A percentile compares a stretch with the other conserved stretches of the same genome.
Evolutionary conservation across 2,797 vertebrate genomes (phyloP).

Genomic region (Netta rufina): DNA sequence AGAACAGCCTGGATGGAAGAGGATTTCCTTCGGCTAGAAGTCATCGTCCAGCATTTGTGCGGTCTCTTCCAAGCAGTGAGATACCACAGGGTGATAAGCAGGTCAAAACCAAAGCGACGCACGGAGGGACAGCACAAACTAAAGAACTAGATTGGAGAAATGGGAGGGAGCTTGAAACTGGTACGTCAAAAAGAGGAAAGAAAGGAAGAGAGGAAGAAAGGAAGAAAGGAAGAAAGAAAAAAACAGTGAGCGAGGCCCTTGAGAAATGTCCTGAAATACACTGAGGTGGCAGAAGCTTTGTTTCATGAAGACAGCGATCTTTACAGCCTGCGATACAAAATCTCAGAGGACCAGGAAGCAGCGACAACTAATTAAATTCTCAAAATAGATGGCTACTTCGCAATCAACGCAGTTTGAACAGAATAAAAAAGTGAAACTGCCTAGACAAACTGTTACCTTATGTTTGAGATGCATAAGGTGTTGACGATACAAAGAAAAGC

Average conservation of each 20-base stretch:
- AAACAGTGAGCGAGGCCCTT: not conserved
- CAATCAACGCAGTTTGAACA: not conserved
- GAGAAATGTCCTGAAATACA: not conserved
- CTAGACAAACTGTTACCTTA: not conserved
- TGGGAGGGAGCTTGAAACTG: not conserved
- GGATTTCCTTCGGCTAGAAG: not conserved
- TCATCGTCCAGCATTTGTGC: accelerated
- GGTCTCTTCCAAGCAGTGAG: not conserved
- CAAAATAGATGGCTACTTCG: not conserved
- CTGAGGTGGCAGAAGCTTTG: not conserved
- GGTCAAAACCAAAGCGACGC: not conserved
- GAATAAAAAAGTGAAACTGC: not conserved
- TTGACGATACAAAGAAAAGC: not conserved
- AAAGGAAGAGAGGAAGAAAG: not conserved
- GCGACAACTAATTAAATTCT: not conserved
- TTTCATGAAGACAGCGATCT: not conserved
- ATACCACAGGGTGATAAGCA: too few species aligned
- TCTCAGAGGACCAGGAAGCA: not conserved
- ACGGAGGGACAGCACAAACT: not conserved
- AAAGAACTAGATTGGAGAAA: conserved; percentile 25
- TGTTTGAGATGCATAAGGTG: not conserved
- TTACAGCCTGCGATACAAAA: not conserved
- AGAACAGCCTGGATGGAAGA: not conserved
- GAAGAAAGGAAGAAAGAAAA: accelerated
- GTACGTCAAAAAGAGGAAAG: not conserved